phyloP scores from a whole-genome alignment of 2,888 invertebrate species.

The Lypha dubia region DNA sequence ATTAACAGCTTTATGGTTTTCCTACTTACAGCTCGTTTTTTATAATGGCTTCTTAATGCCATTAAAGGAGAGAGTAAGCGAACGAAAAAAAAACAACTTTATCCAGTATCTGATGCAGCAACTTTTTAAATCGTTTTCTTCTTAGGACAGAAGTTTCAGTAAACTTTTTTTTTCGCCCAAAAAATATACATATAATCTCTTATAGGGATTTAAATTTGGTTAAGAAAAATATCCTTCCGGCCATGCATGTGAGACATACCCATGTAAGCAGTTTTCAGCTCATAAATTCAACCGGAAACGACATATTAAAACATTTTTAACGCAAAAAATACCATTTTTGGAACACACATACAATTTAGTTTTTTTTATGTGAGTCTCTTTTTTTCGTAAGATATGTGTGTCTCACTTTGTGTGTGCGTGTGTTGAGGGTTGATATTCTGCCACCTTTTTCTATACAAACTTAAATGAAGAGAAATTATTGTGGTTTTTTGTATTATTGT shows the following conservation, averaged over 20 bases:
- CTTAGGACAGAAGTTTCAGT: not conserved
- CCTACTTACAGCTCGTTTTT: not conserved
- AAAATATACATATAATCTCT: not conserved
- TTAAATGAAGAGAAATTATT: constrained; percentile 65
- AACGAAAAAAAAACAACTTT: too few species aligned
- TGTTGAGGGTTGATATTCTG: not conserved
- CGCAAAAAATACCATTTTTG: not conserved
- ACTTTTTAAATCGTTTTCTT: not conserved
- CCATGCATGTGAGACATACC: not conserved
- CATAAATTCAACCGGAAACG: constrained; percentile 56
- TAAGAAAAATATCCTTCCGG: not conserved
- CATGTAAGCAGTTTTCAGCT: constrained; percentile 33
- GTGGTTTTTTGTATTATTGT: constrained; percentile 56
- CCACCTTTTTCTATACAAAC: constrained; percentile 19
- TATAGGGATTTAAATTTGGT: not conserved
- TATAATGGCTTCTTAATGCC: not conserved
- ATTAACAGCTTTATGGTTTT: not conserved
- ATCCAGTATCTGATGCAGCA: not conserved
- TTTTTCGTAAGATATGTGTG: not conserved
- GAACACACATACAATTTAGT: not conserved
- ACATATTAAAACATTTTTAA: constrained; percentile 35
- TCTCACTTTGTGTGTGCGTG: not conserved
- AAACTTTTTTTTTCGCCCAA: not conserved
- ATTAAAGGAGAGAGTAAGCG: not conserved
- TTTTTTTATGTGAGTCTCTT: not conserved